These are phyloP conservation scores for Caradrina clavipalpis DNA, from an alignment of 2,888 invertebrate genomes.

Conservation along the genomic window DNA sequence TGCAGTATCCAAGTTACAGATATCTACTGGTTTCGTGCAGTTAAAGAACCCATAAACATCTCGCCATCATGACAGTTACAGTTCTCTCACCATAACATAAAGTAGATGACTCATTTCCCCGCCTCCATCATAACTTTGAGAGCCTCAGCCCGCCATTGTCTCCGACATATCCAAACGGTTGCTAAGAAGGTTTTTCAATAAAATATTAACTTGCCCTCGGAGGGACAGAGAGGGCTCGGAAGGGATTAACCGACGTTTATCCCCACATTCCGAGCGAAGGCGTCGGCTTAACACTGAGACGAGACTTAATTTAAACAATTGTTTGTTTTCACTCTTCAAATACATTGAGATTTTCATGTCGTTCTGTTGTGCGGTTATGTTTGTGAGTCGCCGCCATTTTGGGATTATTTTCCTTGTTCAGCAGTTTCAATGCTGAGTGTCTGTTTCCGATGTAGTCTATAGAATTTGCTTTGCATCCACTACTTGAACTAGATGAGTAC, in stretches of 20 bases:
- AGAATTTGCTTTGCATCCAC: not conserved
- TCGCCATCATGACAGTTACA: not conserved
- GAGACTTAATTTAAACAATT: slow-evolving; percentile 65
- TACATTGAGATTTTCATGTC: slow-evolving; percentile 53
- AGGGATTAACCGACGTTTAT: slow-evolving; percentile 68
- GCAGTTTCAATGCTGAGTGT: not conserved
- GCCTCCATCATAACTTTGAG: slow-evolving; percentile 45
- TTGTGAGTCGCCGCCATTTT: slow-evolving; percentile 22
- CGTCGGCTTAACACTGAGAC: slow-evolving; percentile 60
- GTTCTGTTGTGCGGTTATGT: slow-evolving; percentile 44
- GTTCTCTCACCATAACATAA: not conserved
- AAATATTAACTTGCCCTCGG: slow-evolving; percentile 68
- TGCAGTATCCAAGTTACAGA: not conserved
- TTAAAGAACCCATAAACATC: not conserved
- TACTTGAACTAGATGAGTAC: not conserved
- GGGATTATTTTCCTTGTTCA: slow-evolving; percentile 18
- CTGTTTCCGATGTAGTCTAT: not conserved
- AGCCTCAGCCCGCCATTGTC: slow-evolving; percentile 55
- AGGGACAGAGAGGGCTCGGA: slow-evolving; percentile 61
- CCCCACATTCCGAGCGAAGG: slow-evolving; percentile 60
- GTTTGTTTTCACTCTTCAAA: slow-evolving; percentile 64
- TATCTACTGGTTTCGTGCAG: not conserved
- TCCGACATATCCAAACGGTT: slow-evolving; percentile 61
- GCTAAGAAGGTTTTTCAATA: slow-evolving; percentile 68
- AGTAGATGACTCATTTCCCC: not conserved